phyloP scores from a whole-genome alignment of 64 coral and sea anemone species.

The Montipora sp. region DNA sequence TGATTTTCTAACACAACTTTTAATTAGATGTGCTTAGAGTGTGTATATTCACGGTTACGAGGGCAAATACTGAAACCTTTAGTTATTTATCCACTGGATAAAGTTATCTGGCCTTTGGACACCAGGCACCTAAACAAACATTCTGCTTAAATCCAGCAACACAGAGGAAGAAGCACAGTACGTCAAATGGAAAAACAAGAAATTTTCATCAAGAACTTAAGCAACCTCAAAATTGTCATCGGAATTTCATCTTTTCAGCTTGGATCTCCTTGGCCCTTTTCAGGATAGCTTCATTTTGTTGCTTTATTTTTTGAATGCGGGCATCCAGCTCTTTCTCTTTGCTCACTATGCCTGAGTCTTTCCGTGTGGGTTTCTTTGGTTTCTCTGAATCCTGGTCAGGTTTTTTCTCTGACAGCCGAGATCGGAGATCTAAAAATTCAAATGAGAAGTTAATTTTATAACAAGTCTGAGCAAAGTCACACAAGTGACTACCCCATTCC shows the following conservation, averaged over 20 bases:
- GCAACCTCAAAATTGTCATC: not conserved
- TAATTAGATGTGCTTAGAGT: no score
- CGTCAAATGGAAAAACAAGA: no score
- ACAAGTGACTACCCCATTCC: not conserved
- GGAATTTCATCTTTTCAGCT: conserved; percentile 37
- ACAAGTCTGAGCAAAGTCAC: not conserved
- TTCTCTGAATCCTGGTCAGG: not conserved
- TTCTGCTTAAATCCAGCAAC: no score
- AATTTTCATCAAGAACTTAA: not conserved
- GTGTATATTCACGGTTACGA: no score
- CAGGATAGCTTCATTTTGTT: conserved; percentile 26
- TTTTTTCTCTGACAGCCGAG: conserved; percentile 34
- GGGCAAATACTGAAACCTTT: no score
- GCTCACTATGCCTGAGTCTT: not conserved
- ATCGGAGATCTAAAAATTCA: conserved; percentile 3
- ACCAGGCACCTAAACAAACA: no score
- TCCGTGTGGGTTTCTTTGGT: not conserved
- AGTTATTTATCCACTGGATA: no score
- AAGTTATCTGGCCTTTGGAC: no score
- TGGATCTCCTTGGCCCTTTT: conserved; percentile 38
- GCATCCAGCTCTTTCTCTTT: conserved; percentile 41
- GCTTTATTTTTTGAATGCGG: conserved; percentile 23
- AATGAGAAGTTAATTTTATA: not conserved
- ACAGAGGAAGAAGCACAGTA: no score
- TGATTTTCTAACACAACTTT: no score